Evolutionary conservation across 2,888 invertebrate genomes (phyloP).

Genomic region (Hemaris fuciformis): DNA sequence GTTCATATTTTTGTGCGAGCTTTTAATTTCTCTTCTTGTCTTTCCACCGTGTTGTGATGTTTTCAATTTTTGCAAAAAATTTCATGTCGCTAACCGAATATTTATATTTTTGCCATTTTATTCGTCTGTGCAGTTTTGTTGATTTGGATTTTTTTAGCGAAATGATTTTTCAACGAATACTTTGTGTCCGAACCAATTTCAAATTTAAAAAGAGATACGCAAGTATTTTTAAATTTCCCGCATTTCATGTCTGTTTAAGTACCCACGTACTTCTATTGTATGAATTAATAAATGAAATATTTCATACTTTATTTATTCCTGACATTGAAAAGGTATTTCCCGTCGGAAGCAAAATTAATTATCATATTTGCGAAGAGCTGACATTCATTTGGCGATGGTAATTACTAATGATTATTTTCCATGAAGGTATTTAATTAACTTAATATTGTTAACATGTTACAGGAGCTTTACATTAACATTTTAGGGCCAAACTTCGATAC

Average conservation of each 20-base stretch:
- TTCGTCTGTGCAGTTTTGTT: neutral
- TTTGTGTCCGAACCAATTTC: neutral
- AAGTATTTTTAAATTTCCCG: neutral
- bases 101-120: neutral
- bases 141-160: neutral
- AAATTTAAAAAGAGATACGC: neutral
- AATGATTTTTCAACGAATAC: neutral
- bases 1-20: constrained; percentile 47
- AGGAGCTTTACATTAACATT: neutral
- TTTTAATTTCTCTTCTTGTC: constrained; percentile 32
- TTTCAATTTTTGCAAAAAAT: constrained; percentile 16
- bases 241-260: too few relatives aligned
- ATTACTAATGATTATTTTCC: neutral
- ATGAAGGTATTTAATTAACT: neutral
- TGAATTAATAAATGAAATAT: neutral
- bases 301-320: neutral
- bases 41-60: constrained; percentile 13
- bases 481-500: neutral
- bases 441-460: neutral
- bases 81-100: neutral
- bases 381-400: neutral
- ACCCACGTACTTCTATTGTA: neutral
- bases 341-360: neutral
- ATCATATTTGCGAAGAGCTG: neutral
- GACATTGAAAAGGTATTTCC: neutral